Evolutionary conservation across 2,113 vertebrate genomes (phyloP).

Genomic region (Ascaphus truei): DNA sequence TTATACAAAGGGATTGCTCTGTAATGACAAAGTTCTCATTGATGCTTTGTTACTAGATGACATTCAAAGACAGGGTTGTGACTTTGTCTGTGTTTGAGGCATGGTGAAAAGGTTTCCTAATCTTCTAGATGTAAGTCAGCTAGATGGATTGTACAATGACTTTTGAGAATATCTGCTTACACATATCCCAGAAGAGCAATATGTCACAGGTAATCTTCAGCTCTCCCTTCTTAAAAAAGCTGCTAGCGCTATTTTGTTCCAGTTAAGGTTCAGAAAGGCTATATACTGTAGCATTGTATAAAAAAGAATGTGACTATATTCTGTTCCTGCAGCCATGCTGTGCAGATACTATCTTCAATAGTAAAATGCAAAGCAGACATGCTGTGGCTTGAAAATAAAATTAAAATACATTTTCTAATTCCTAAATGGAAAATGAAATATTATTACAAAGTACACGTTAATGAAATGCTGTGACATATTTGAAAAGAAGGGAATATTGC

Average conservation of each 20-base stretch:
- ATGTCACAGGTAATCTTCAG: neutral
- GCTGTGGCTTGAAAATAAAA: neutral
- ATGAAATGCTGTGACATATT: too few relatives aligned
- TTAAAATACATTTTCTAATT: neutral
- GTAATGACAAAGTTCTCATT: too few relatives aligned
- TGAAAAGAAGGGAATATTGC: too few relatives aligned
- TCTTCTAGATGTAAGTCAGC: neutral
- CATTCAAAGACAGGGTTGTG: neutral
- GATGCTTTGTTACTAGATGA: too few relatives aligned
- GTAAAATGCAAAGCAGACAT: neutral
- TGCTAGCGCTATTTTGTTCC: constrained; percentile 1
- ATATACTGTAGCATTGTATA: constrained; percentile 2
- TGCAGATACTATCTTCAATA: constrained; percentile 3
- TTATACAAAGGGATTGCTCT: too few relatives aligned
- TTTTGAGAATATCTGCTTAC: neutral
- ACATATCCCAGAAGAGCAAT: neutral
- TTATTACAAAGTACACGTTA: constrained; percentile 2
- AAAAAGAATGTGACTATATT: neutral
- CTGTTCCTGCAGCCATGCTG: neutral
- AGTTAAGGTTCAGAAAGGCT: neutral
- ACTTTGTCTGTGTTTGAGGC: neutral
- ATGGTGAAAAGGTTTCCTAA: neutral
- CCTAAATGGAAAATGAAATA: neutral
- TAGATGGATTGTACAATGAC: constrained; percentile 5
- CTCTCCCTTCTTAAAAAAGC: neutral